These are phyloP conservation scores for Phoxinus phoxinus DNA, from an alignment of 2,113 vertebrate genomes.

Conservation along the genomic window DNA sequence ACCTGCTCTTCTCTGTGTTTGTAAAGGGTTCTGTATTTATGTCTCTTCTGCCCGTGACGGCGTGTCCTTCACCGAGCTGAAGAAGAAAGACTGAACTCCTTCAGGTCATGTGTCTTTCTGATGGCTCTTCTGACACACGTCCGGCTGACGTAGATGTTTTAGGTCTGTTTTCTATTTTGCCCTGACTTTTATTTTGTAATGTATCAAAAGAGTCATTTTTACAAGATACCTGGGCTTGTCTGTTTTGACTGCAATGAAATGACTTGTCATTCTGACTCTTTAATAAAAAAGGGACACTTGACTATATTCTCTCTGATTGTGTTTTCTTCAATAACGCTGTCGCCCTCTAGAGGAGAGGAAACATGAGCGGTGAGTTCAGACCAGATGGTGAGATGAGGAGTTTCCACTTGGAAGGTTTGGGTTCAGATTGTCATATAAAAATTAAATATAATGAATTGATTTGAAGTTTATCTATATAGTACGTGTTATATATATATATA, in stretches of 20 bases:
- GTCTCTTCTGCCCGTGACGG: slow-evolving; percentile 64
- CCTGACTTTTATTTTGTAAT: slow-evolving; percentile 72
- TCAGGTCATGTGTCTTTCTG: slow-evolving; percentile 69
- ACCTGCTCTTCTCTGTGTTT: slow-evolving; percentile 45
- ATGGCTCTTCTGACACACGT: slow-evolving; percentile 65
- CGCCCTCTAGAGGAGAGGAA: slow-evolving; percentile 60
- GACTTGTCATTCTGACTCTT: slow-evolving; percentile 81
- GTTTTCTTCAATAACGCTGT: slow-evolving; percentile 41
- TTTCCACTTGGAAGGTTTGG: too few species aligned
- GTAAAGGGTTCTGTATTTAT: slow-evolving; percentile 62
- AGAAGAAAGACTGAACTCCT: slow-evolving; percentile 72
- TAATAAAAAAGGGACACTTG: slow-evolving; percentile 60
- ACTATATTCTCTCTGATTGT: neutral
- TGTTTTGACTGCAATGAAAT: slow-evolving; percentile 77
- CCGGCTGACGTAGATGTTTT: slow-evolving; percentile 47
- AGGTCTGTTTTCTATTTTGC: slow-evolving; percentile 64
- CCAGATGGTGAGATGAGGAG: neutral
- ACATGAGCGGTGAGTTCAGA: neutral
- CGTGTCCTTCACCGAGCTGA: slow-evolving; percentile 69
- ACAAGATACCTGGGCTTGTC: slow-evolving; percentile 75
- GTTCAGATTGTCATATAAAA: neutral
- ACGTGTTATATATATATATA: too few species aligned
- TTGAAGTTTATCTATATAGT: too few species aligned
- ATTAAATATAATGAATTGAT: too few species aligned
- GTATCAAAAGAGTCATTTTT: slow-evolving; percentile 75